phyloP scores from a whole-genome alignment of 2,888 invertebrate genomes.

The Pandemis cinnamomeana region DNA sequence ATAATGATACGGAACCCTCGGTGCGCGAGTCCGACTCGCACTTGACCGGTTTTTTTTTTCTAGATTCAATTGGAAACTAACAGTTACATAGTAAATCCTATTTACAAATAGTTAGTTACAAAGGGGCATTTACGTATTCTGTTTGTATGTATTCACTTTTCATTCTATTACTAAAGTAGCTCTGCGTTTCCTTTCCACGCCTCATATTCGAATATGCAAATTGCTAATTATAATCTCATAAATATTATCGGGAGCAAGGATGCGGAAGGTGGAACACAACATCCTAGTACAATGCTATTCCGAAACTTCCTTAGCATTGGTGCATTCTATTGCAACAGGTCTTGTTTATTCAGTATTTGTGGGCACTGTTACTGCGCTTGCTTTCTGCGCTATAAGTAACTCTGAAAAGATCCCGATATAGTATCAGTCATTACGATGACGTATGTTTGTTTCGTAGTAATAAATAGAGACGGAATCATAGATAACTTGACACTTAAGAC shows the following conservation, averaged over 20 bases:
- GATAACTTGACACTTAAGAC: no score
- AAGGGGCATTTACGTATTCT: not conserved
- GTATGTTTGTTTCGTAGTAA: no score
- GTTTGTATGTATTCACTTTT: not conserved
- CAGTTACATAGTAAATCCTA: not conserved
- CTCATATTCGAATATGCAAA: not conserved
- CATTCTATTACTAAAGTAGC: slow-evolving; percentile 5
- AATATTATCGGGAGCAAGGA: slow-evolving; percentile 17
- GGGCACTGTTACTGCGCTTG: not conserved
- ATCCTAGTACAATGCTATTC: slow-evolving; percentile 24
- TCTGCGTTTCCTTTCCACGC: slow-evolving; percentile 1
- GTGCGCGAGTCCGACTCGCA: no score
- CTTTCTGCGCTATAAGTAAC: no score
- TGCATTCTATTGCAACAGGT: slow-evolving; percentile 11
- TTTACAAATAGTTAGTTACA: no score
- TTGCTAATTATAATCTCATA: slow-evolving; percentile 26
- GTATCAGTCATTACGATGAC: no score
- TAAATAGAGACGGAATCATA: no score
- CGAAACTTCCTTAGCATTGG: slow-evolving; percentile 16
- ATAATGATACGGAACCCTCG: no score
- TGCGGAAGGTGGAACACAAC: slow-evolving; percentile 26
- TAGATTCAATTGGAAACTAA: not conserved
- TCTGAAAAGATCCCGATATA: no score
- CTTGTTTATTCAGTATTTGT: slow-evolving; percentile 10
- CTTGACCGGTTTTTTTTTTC: no score